Evolutionary conservation across 2,797 vertebrate species (phyloP).

Genomic region (Crenuchus spilurus): DNA sequence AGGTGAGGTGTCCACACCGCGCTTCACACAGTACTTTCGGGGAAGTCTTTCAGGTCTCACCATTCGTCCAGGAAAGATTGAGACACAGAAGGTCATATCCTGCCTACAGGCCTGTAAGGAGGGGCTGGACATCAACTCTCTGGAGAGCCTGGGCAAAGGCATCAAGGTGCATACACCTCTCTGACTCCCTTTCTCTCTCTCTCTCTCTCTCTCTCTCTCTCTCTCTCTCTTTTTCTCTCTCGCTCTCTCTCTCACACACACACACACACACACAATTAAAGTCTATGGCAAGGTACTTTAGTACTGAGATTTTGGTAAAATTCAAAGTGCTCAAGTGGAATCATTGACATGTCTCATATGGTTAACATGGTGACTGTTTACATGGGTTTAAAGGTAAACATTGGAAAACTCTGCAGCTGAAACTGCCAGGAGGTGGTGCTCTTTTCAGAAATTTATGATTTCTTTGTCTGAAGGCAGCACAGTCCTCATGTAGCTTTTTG

Average conservation of each 20-base stretch:
- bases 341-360: too few relatives aligned
- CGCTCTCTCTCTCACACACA: background rate
- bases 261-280: background rate
- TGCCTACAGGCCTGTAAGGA: slow-evolving; percentile 99
- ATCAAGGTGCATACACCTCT: slow-evolving; percentile 82
- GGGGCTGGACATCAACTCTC: slow-evolving; percentile 94
- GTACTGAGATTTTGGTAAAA: too few relatives aligned
- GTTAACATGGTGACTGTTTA: too few relatives aligned
- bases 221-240: background rate
- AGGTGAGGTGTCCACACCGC: slow-evolving; percentile 91
- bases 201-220: too few relatives aligned
- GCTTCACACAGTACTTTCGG: slow-evolving; percentile 95
- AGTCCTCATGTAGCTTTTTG: too few relatives aligned
- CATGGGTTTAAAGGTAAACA: too few relatives aligned
- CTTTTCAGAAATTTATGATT: too few relatives aligned
- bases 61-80: slow-evolving; percentile 93
- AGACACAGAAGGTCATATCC: slow-evolving; percentile 97
- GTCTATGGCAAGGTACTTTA: too few relatives aligned
- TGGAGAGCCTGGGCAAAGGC: slow-evolving; percentile 93
- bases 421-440: too few relatives aligned
- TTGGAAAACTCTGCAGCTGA: too few relatives aligned
- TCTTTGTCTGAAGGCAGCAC: too few relatives aligned
- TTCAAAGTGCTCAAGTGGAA: too few relatives aligned
- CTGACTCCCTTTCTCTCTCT: background rate
- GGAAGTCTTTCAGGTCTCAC: slow-evolving; percentile 95